phyloP scores from a whole-genome alignment of 1,140 invertebrate genomes.

The Ephestia elutella region DNA sequence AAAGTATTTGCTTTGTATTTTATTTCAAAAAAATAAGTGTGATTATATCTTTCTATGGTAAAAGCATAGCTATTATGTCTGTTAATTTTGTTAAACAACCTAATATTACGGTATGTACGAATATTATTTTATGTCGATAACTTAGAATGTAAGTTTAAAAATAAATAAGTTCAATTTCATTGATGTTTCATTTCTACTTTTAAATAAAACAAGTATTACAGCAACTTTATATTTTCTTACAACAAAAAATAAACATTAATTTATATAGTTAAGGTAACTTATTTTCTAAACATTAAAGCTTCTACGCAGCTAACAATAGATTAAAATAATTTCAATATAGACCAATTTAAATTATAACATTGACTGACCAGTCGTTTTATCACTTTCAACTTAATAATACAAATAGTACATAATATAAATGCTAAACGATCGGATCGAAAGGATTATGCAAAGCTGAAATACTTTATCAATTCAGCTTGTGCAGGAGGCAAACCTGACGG shows the following conservation, averaged over 20 bases:
- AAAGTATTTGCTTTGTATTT: not conserved
- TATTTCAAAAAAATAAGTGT: not conserved
- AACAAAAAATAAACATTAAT: constrained; percentile 53
- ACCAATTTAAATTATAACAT: constrained; percentile 25
- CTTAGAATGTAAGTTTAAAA: constrained; percentile 7
- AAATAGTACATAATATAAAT: constrained; percentile 12
- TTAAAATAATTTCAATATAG: constrained; percentile 38
- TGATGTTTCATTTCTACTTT: not conserved
- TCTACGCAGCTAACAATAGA: constrained; percentile 40
- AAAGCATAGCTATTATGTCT: not conserved
- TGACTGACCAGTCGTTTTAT: constrained; percentile 53
- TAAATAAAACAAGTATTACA: constrained; percentile 23
- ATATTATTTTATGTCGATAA: constrained; percentile 1
- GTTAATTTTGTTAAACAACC: constrained; percentile 1
- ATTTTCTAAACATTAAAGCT: constrained; percentile 48
- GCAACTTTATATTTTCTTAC: constrained; percentile 42
- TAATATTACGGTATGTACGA: constrained; percentile 1
- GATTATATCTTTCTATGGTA: not conserved
- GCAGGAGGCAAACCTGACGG: too few species aligned
- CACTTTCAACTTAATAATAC: constrained; percentile 37
- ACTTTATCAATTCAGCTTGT: too few species aligned
- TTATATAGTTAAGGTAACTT: constrained; percentile 43
- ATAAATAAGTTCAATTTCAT: not conserved
- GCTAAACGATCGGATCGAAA: constrained; percentile 9
- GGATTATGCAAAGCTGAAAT: too few species aligned